These are phyloP conservation scores for Drepana arcuata DNA, from an alignment of 1,140 invertebrate species.

Conservation along the genomic window DNA sequence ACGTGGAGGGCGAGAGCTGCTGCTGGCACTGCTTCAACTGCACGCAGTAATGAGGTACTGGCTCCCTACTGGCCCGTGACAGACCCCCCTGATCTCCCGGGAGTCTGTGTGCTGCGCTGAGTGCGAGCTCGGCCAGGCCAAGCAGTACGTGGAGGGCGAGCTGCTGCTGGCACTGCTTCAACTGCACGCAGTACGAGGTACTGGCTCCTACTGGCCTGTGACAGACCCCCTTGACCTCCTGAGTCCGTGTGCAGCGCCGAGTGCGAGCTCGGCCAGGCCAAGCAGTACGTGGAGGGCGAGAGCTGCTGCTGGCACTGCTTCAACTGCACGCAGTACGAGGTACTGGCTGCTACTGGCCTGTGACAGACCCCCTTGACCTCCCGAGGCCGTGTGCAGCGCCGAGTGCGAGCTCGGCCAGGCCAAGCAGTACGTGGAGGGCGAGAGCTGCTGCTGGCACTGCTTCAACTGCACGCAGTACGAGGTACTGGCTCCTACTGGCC, in stretches of 20 bases:
- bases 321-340: slow-evolving; percentile 94
- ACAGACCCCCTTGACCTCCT: slow-evolving; percentile 82
- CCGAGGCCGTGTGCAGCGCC: slow-evolving; percentile 91
- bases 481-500: slow-evolving; percentile 79
- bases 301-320: slow-evolving; percentile 97
- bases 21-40: slow-evolving; percentile 98
- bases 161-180: slow-evolving; percentile 97
- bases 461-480: slow-evolving; percentile 94
- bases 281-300: slow-evolving; percentile 92
- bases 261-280: slow-evolving; percentile 89
- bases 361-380: too few species aligned
- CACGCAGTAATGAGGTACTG: too few species aligned
- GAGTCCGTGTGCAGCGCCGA: slow-evolving; percentile 92
- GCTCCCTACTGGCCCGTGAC: too few species aligned
- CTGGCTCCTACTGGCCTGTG: slow-evolving; percentile 77
- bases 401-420: slow-evolving; percentile 90
- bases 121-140: slow-evolving; percentile 90
- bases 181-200: slow-evolving; percentile 92
- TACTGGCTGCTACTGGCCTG: slow-evolving; percentile 78
- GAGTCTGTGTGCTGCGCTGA: slow-evolving; percentile 92
- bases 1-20: slow-evolving; percentile 92
- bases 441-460: slow-evolving; percentile 97
- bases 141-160: slow-evolving; percentile 92
- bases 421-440: slow-evolving; percentile 92
- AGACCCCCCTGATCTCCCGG: slow-evolving; percentile 81